Percentiles rank a stretch among this genome's conserved stretches.
Conservation (phyloP, 2,797 vertebrate species). For the Alouatta caraya region DNA sequence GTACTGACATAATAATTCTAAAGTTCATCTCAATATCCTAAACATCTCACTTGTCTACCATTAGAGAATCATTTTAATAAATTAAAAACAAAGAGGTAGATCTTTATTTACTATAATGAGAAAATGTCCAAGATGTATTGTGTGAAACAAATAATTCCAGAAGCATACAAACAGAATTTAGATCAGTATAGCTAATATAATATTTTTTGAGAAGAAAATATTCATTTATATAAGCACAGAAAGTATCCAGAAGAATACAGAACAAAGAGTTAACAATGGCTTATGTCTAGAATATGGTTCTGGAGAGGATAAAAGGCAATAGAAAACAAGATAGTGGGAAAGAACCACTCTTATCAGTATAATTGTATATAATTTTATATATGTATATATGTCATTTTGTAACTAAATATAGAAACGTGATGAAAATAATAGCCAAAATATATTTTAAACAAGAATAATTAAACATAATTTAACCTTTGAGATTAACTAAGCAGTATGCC, state of each 20-base stretch:
- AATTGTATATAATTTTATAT: not conserved
- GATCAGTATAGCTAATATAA: not conserved
- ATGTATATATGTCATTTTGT: not conserved
- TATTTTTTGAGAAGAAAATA: not conserved
- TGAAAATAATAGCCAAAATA: not conserved
- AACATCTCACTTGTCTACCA: slow-evolving; percentile 15
- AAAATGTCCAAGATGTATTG: slow-evolving; percentile 1
- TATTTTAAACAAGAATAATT: not conserved
- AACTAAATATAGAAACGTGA: not conserved
- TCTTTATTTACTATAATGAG: slow-evolving; percentile 8
- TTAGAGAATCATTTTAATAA: slow-evolving; percentile 11
- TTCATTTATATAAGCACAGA: not conserved
- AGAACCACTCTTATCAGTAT: not conserved
- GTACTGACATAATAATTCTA: slow-evolving; percentile 11
- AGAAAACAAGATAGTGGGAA: not conserved
- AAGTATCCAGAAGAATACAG: slow-evolving; percentile 29
- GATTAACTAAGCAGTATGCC: not conserved
- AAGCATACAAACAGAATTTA: slow-evolving; percentile 1
- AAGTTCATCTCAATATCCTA: not conserved
- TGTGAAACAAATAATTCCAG: not conserved
- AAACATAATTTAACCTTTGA: not conserved
- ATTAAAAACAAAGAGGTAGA: slow-evolving; percentile 42
- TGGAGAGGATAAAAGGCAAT: not conserved
- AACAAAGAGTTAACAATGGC: not conserved
- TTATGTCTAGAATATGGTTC: slow-evolving; percentile 6